phyloP scores from a whole-genome alignment of 2,797 vertebrate species.

The Cheirogaleus major region DNA sequence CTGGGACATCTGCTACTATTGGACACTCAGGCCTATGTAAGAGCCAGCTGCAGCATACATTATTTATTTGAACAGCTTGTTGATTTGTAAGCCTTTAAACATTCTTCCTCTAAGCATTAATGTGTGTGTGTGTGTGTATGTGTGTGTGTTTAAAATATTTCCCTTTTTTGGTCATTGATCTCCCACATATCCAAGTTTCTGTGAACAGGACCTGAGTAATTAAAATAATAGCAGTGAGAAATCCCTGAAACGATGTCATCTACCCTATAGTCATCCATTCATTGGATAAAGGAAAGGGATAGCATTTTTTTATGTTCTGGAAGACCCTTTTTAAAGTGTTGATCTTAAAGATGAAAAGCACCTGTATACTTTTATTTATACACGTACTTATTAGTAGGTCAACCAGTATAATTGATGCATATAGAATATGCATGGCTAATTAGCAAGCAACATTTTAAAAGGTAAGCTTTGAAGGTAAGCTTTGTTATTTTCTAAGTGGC shows the following conservation, averaged over 20 bases:
- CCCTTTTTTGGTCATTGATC: constrained; percentile 29
- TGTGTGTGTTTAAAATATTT: neutral
- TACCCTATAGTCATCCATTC: neutral
- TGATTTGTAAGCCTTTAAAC: constrained; percentile 65
- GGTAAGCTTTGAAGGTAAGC: neutral
- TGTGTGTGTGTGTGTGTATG: neutral
- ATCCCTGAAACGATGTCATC: neutral
- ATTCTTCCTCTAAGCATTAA: constrained; percentile 4
- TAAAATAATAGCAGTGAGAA: constrained; percentile 46
- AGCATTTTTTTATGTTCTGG: neutral
- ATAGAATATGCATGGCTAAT: neutral
- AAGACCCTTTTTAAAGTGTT: neutral
- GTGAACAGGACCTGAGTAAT: neutral
- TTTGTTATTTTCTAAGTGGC: constrained; percentile 12
- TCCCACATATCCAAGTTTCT: neutral
- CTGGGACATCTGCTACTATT: constrained; percentile 68
- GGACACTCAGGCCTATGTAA: constrained; percentile 39
- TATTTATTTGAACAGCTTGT: constrained; percentile 74
- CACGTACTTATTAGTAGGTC: neutral
- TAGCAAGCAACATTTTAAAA: neutral
- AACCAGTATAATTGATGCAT: neutral
- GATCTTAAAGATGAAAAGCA: neutral
- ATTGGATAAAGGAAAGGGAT: neutral
- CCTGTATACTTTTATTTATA: neutral
- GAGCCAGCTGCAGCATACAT: constrained; percentile 74